phyloP scores from a whole-genome alignment of 2,888 invertebrate species.

The Stratiomys singularior region DNA sequence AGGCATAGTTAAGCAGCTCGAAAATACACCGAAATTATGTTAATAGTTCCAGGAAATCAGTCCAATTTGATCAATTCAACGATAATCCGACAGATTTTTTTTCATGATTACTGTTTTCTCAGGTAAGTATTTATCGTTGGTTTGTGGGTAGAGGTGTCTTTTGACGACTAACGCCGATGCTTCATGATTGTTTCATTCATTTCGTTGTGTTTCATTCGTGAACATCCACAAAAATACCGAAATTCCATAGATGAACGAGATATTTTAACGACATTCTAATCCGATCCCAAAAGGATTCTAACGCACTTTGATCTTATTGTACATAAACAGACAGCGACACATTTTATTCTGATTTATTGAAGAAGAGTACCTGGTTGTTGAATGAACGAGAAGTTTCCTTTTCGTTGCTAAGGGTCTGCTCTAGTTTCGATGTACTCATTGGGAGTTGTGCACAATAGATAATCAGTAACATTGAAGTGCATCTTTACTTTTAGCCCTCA shows the following conservation, averaged over 20 bases:
- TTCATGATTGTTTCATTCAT: background rate
- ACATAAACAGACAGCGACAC: slow-evolving; percentile 14
- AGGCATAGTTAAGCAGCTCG: slow-evolving; percentile 18
- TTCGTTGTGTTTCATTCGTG: background rate
- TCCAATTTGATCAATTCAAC: slow-evolving; percentile 28
- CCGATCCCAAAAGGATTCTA: slow-evolving; percentile 34
- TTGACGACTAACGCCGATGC: background rate
- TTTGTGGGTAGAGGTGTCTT: background rate
- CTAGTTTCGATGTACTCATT: background rate
- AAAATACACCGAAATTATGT: slow-evolving; percentile 11
- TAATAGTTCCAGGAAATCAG: slow-evolving; percentile 36
- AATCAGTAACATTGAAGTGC: too few species aligned
- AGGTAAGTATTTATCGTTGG: background rate
- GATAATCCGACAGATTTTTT: slow-evolving; percentile 27
- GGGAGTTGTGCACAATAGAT: too few species aligned
- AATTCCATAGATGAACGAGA: slow-evolving; percentile 27
- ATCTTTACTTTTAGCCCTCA: too few species aligned
- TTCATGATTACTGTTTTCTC: background rate
- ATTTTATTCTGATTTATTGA: slow-evolving; percentile 39
- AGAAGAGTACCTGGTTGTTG: background rate
- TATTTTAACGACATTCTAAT: slow-evolving; percentile 33
- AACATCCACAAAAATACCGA: slow-evolving; percentile 23
- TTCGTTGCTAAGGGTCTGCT: background rate
- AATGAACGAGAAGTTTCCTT: background rate
- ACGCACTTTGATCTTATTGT: slow-evolving; percentile 35